Percentiles rank a stretch among this genome's conserved stretches.
These are phyloP conservation scores for Pyrrhosoma nymphula DNA, from an alignment of 2,888 invertebrate genomes.

Conservation along the genomic window DNA sequence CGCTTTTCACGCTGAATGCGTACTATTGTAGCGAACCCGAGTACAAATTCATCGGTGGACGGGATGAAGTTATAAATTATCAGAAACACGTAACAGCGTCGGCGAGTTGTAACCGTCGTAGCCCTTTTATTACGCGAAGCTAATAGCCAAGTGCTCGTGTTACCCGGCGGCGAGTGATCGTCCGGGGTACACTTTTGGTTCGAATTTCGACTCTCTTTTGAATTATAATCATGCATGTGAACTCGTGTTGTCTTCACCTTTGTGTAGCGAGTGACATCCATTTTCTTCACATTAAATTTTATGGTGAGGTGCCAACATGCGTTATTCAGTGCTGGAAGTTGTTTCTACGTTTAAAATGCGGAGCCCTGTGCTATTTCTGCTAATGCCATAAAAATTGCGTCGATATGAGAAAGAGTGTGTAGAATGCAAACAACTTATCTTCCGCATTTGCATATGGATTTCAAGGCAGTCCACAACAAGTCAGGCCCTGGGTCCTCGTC, in stretches of 20 bases:
- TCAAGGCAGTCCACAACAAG: too few relatives aligned
- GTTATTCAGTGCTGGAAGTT: background rate
- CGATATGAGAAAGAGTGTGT: too few relatives aligned
- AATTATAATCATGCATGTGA: background rate
- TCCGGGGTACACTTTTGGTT: background rate
- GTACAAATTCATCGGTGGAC: background rate
- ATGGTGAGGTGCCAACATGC: background rate
- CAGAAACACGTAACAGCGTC: background rate
- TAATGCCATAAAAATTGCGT: too few relatives aligned
- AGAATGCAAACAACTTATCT: too few relatives aligned
- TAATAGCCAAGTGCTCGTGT: background rate
- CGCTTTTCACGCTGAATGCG: too few relatives aligned
- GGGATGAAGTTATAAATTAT: background rate
- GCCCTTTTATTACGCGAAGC: background rate
- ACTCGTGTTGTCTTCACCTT: background rate
- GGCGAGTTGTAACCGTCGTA: background rate
- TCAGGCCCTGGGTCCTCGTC: too few relatives aligned
- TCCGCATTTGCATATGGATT: too few relatives aligned
- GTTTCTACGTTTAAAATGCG: background rate
- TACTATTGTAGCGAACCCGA: background rate
- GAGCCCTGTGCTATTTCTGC: background rate
- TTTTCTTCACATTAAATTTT: background rate
- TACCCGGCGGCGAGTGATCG: background rate
- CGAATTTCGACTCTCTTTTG: background rate
- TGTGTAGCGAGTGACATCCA: background rate